phyloP scores from a whole-genome alignment of 30 jellyfish, hydroid and myxozoan species.

The Sanderia malayensis region DNA sequence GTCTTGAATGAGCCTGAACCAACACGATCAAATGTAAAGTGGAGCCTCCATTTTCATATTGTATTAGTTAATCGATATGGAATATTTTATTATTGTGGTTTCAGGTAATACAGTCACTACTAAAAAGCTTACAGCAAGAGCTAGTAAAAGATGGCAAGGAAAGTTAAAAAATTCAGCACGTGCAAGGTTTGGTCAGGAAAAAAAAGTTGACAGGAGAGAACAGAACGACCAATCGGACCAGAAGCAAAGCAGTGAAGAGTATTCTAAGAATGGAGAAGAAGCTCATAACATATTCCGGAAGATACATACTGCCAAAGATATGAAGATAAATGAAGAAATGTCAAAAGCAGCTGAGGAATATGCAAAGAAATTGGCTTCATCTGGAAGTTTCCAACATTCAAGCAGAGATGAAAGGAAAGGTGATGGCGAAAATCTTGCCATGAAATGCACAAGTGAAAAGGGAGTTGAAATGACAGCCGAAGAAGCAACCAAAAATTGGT shows the following conservation, averaged over 20 bases:
- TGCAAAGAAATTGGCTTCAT: conserved; percentile 75
- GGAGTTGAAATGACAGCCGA: conserved; percentile 71
- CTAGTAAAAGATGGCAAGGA: too few species aligned
- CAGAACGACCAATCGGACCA: background rate
- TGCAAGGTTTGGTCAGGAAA: background rate
- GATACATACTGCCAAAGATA: conserved; percentile 64
- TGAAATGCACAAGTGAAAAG: conserved; percentile 35
- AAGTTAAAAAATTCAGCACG: too few species aligned
- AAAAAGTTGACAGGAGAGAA: background rate
- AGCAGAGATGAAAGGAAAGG: conserved; percentile 5
- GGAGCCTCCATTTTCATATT: too few species aligned
- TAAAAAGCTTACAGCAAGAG: too few species aligned
- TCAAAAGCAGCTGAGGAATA: conserved; percentile 64
- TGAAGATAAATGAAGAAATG: conserved; percentile 62
- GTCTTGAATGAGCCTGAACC: too few species aligned
- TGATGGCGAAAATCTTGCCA: conserved; percentile 93
- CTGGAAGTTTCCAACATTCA: conserved; percentile 71
- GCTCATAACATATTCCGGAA: conserved; percentile 86
- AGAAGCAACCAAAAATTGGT: conserved; percentile 95
- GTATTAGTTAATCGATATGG: too few species aligned
- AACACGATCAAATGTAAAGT: too few species aligned
- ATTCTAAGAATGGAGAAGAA: background rate
- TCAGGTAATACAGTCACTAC: too few species aligned
- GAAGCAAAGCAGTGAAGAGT: background rate
- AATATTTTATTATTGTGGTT: too few species aligned